A percentile compares a stretch with the other conserved stretches of the same genome.
Conservation (phyloP, 2,888 invertebrate species). For the Rotaria socialis region DNA sequence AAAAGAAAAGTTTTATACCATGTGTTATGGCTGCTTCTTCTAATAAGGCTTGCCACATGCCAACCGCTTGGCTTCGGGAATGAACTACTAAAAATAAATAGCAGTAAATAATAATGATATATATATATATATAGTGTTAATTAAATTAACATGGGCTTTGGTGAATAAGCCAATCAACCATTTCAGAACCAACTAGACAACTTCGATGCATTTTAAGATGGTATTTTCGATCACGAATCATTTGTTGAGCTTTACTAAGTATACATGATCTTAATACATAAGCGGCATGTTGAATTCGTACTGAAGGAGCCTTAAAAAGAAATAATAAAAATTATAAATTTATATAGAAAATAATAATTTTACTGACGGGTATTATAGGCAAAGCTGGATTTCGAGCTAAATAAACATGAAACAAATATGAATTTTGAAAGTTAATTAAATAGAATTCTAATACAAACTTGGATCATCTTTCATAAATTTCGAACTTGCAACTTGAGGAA, state of each 20-base stretch:
- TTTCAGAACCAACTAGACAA: constrained; percentile 70
- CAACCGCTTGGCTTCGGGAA: constrained; percentile 69
- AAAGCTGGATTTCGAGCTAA: constrained; percentile 52
- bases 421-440: background rate
- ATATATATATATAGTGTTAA: constrained; percentile 29
- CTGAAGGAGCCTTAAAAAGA: constrained; percentile 63
- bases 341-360: background rate
- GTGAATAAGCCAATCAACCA: constrained; percentile 74
- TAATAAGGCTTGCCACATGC: constrained; percentile 77
- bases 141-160: constrained; percentile 59
- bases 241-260: constrained; percentile 65
- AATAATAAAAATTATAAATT: background rate
- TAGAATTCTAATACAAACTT: background rate
- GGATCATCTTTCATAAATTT: constrained; percentile 38
- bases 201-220: constrained; percentile 61
- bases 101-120: background rate
- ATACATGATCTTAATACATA: constrained; percentile 70
- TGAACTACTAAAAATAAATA: constrained; percentile 60
- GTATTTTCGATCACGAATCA: constrained; percentile 66
- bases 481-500: constrained; percentile 38
- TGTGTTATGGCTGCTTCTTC: constrained; percentile 75
- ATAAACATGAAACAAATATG: background rate
- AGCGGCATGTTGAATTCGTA: constrained; percentile 68
- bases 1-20: constrained; percentile 63
- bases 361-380: constrained; percentile 53